Evolutionary conservation across 2,113 vertebrate species (phyloP).

Genomic region (Felis chaus): DNA sequence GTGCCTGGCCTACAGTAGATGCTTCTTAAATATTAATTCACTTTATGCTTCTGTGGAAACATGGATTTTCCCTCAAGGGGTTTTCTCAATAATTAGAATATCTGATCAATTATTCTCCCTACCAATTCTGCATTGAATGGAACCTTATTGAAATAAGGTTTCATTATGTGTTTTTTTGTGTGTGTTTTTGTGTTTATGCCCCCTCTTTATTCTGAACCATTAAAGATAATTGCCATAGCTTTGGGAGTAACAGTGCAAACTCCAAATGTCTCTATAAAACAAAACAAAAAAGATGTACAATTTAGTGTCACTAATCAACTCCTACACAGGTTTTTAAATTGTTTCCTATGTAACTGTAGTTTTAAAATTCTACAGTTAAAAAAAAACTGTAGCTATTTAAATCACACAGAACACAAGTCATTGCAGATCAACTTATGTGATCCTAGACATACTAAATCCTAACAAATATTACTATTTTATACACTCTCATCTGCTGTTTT

Average conservation of each 20-base stretch:
- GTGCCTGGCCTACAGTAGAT: background rate
- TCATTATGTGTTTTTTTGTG: no score
- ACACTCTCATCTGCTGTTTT: background rate
- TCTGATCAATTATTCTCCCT: conserved; percentile 30
- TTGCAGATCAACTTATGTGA: background rate
- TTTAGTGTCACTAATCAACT: conserved; percentile 53
- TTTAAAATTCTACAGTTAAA: conserved; percentile 39
- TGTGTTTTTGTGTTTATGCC: background rate
- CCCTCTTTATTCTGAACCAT: conserved; percentile 7
- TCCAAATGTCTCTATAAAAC: conserved; percentile 49
- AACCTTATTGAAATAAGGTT: background rate
- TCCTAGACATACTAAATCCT: no score
- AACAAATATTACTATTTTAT: conserved; percentile 22
- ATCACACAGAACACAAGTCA: conserved; percentile 14
- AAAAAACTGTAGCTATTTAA: conserved; percentile 29
- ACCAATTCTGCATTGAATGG: conserved; percentile 19
- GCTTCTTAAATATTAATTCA: background rate
- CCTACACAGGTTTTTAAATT: conserved; percentile 35
- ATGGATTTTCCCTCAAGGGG: background rate
- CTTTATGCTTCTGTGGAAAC: background rate
- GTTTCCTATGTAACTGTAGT: background rate
- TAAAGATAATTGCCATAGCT: conserved; percentile 10
- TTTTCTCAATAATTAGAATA: conserved; percentile 41
- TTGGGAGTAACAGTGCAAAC: conserved; percentile 37
- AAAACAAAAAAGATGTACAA: conserved; percentile 28